Conservation (phyloP, 1,140 invertebrate species). For the Polypedilum pembai region DNA sequence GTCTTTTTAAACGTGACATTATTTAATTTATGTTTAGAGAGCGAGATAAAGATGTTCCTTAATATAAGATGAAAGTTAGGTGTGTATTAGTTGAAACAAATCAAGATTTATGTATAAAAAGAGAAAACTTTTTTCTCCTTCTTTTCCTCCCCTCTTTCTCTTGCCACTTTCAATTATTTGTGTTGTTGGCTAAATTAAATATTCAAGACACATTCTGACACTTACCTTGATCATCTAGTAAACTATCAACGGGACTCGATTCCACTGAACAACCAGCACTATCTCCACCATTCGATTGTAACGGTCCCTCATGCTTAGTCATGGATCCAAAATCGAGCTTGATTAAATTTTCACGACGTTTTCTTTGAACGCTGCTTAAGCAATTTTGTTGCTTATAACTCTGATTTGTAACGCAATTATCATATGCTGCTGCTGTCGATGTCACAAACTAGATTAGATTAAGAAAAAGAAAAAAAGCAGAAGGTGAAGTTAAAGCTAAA, state of each 20-base stretch:
- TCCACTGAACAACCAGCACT: conserved; percentile 5
- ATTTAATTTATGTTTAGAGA: neutral
- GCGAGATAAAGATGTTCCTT: neutral
- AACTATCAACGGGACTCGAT: conserved; percentile 27
- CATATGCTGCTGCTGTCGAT: conserved; percentile 15
- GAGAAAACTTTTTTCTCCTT: neutral
- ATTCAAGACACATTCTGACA: neutral
- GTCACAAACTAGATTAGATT: conserved; percentile 20
- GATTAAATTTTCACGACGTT: conserved; percentile 22
- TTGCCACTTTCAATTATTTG: neutral
- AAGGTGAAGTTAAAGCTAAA: neutral
- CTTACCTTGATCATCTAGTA: conserved; percentile 24
- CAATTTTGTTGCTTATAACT: conserved; percentile 21
- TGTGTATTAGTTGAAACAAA: neutral
- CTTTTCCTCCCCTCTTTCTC: neutral
- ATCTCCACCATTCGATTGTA: neutral
- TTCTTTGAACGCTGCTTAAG: neutral
- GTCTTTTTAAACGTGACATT: neutral
- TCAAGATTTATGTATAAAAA: neutral
- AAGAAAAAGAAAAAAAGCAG: too few species aligned
- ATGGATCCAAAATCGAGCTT: conserved; percentile 17
- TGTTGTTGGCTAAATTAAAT: neutral
- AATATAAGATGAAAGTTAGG: neutral
- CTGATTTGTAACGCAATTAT: conserved; percentile 26
- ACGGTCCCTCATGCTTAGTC: conserved; percentile 3